A percentile compares a stretch with the other conserved stretches of the same genome.
phyloP scores from a whole-genome alignment of 1,140 invertebrate species.

The Brachionus manjavacas region DNA sequence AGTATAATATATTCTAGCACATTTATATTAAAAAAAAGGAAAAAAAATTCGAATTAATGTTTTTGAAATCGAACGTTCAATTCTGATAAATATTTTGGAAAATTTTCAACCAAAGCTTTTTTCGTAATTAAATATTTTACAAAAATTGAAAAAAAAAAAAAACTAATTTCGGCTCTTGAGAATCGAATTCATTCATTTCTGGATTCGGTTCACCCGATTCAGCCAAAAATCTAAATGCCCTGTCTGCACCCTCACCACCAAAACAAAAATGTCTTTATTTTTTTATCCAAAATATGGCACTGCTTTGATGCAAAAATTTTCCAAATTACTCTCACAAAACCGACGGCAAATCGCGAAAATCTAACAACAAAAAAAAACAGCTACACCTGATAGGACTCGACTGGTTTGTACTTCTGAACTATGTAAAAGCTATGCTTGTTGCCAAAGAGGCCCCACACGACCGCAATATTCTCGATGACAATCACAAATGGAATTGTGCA shows the following conservation, averaged over 20 bases:
- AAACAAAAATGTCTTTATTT: neutral
- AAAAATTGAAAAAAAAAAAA: neutral
- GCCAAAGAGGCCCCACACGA: constrained; percentile 82
- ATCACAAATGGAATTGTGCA: constrained; percentile 83
- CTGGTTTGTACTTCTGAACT: constrained; percentile 69
- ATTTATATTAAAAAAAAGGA: neutral
- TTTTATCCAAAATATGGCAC: neutral
- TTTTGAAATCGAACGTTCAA: neutral
- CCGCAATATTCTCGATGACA: constrained; percentile 85
- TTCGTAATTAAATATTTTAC: neutral
- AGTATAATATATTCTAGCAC: neutral
- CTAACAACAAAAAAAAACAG: neutral
- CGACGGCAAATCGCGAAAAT: neutral
- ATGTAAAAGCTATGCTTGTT: constrained; percentile 92
- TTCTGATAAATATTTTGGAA: neutral
- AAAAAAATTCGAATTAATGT: neutral
- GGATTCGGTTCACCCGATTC: no score
- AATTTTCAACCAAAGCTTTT: neutral
- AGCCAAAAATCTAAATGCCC: neutral
- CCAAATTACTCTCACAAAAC: neutral
- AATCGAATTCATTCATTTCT: neutral
- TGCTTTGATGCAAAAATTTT: neutral
- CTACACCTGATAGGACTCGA: neutral
- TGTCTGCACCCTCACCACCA: neutral
- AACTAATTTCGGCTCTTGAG: neutral